These are phyloP conservation scores for Gymnobelideus leadbeateri DNA, from an alignment of 2,113 vertebrate genomes.

Conservation along the genomic window DNA sequence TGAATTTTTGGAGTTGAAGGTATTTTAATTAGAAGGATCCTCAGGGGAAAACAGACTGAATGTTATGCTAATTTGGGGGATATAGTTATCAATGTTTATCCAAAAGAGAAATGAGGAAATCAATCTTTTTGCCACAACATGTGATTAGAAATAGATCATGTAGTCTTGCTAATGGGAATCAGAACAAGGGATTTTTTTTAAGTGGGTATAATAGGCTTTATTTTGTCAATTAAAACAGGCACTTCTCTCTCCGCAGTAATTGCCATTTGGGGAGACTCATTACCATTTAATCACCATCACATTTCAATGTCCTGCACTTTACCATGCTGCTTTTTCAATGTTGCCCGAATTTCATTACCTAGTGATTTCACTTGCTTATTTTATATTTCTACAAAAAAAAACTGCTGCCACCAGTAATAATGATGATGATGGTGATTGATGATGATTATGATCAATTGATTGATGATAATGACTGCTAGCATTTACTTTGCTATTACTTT, in stretches of 20 bases:
- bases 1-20: conserved; percentile 49
- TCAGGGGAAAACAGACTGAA: conserved; percentile 43
- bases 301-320: not conserved
- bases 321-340: not conserved
- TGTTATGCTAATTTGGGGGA: conserved; percentile 52
- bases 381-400: not conserved
- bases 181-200: conserved; percentile 51
- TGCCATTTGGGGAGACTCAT: conserved; percentile 38
- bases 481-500: not conserved
- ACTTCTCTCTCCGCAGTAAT: conserved; percentile 47
- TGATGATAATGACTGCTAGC: not conserved
- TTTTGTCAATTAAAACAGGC: conserved; percentile 51
- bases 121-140: conserved; percentile 58
- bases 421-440: not conserved
- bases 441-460: too few relatives aligned
- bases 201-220: not conserved
- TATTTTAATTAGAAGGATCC: conserved; percentile 61
- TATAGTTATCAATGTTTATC: conserved; percentile 60
- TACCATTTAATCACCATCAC: not conserved
- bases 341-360: not conserved
- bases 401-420: not conserved
- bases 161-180: conserved; percentile 55
- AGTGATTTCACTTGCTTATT: not conserved
- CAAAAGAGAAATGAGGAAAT: conserved; percentile 73
- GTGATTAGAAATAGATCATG: conserved; percentile 68